Evolutionary conservation across 1,140 invertebrate genomes (phyloP).

Genomic region (Cydia fagiglandana): DNA sequence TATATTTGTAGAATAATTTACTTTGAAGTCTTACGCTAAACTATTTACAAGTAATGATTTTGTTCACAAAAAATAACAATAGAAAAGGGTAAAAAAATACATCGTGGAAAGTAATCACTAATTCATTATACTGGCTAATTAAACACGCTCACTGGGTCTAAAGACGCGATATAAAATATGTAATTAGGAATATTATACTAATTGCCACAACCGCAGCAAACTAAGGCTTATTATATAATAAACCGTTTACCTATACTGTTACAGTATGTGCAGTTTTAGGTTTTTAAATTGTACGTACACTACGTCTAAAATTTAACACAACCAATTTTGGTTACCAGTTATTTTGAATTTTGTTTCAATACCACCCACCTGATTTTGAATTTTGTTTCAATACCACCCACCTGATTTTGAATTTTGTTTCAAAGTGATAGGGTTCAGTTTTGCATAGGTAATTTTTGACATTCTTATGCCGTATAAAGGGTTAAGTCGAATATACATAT

Average conservation of each 20-base stretch:
- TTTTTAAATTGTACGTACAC: neutral
- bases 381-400: too few relatives aligned
- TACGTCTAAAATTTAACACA: neutral
- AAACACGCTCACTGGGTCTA: too few relatives aligned
- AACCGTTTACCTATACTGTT: too few relatives aligned
- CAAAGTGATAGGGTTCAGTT: too few relatives aligned
- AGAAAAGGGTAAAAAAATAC: neutral
- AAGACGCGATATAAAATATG: too few relatives aligned
- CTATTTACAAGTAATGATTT: conserved; percentile 7
- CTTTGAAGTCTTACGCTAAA: neutral
- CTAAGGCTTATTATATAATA: too few relatives aligned
- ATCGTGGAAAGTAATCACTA: neutral
- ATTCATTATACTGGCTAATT: neutral
- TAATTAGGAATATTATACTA: too few relatives aligned
- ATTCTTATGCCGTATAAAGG: neutral
- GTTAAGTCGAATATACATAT: neutral
- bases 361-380: too few relatives aligned
- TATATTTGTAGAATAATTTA: conserved; percentile 1
- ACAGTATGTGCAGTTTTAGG: neutral
- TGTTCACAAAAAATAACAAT: conserved; percentile 4
- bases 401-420: too few relatives aligned
- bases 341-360: too few relatives aligned
- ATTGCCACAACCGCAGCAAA: too few relatives aligned
- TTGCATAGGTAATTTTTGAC: too few relatives aligned
- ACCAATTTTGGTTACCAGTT: neutral